Evolutionary conservation across 2,888 invertebrate species (phyloP).

Genomic region (Nephrotoma guestfalica): DNA sequence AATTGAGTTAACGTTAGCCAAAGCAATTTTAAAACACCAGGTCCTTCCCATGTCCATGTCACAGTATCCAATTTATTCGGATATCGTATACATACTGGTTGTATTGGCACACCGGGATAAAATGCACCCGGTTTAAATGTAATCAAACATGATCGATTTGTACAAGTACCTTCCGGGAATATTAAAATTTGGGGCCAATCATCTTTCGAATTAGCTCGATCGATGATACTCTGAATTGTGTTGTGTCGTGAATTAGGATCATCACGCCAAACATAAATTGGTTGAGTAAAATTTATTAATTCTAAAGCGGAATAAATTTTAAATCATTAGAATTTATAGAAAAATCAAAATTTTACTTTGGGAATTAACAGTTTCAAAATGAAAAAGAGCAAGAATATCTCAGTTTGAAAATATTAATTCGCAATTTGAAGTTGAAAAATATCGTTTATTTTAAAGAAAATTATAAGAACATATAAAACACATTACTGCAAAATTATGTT

Average conservation of each 20-base stretch:
- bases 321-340: not conserved
- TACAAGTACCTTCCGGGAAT: slow-evolving; percentile 94
- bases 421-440: not conserved
- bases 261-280: slow-evolving; percentile 86
- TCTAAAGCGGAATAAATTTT: slow-evolving; percentile 37
- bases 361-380: not conserved
- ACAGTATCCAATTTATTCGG: slow-evolving; percentile 79
- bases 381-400: not conserved
- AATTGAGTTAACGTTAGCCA: slow-evolving; percentile 84
- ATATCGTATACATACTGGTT: slow-evolving; percentile 84
- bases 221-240: slow-evolving; percentile 77
- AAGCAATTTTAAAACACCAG: slow-evolving; percentile 71
- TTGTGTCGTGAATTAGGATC: slow-evolving; percentile 85
- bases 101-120: slow-evolving; percentile 89
- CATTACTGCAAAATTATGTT: not conserved
- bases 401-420: not conserved
- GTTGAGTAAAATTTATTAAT: slow-evolving; percentile 85
- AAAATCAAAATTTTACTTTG: not conserved
- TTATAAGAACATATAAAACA: not conserved
- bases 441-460: not conserved
- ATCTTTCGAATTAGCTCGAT: slow-evolving; percentile 64
- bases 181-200: slow-evolving; percentile 90
- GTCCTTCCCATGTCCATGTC: slow-evolving; percentile 93
- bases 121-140: slow-evolving; percentile 88
- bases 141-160: slow-evolving; percentile 80